Conservation (phyloP, 2,797 vertebrate species). For the Clangula hyemalis region DNA sequence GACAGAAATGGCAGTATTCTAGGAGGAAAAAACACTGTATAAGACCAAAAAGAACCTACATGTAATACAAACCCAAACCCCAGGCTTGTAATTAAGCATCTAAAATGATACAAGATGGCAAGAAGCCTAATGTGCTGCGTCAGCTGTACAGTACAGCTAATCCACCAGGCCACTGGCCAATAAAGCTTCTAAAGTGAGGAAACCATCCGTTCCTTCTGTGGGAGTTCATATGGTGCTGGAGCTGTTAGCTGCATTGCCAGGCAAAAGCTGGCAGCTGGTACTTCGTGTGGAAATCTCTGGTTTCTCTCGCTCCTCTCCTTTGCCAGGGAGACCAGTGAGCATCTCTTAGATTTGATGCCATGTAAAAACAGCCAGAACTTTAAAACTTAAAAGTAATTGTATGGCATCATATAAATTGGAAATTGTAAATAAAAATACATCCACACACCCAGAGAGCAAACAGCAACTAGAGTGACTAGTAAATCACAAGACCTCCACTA, state of each 20-base stretch:
- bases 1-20: constrained; percentile 81
- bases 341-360: not conserved
- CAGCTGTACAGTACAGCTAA: constrained; percentile 12
- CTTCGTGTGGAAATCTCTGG: not conserved
- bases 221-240: not conserved
- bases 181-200: not conserved
- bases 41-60: not conserved
- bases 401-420: not conserved
- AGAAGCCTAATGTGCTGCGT: not conserved
- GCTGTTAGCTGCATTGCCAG: not conserved
- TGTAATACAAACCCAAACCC: not conserved
- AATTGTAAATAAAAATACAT: not conserved
- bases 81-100: not conserved
- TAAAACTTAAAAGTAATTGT: not conserved
- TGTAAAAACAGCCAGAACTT: not conserved
- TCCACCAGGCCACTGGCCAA: not conserved
- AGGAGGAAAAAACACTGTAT: not conserved
- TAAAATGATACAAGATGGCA: not conserved
- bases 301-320: not conserved
- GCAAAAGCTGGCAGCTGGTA: not conserved
- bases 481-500: not conserved
- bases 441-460: not conserved
- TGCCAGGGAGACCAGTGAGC: not conserved
- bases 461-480: not conserved
- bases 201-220: not conserved